Base-by-base conservation (phyloP, 2,888 invertebrate species). In the Coremacera marginata region DNA sequence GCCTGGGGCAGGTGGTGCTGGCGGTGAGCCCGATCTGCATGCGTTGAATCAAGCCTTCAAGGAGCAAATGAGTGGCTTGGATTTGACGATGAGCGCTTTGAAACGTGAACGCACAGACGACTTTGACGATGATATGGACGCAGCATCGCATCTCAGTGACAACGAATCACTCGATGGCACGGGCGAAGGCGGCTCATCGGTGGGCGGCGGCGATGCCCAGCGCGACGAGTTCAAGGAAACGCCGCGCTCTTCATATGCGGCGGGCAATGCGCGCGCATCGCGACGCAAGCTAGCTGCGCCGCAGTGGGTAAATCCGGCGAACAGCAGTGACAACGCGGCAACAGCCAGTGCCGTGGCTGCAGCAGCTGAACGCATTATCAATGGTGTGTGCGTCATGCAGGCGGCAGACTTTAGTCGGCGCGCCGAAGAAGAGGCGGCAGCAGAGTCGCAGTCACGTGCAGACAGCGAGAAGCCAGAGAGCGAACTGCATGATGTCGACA, bases 221-320 rank as follows among this genome's bases (percentile, higher is more conserved):
- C 84, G 84, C 55, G 77, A 76, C 31, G 82, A 82, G 4, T 81
- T 80, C 27, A 80, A 78, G 60, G 81, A 80, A 81, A 86, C 81
- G 79, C 86, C 75, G 79, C 84, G 77, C 77, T 82, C 82, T 25
- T 82, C 82, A n/a, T 63, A 75, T 14, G 85, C 68, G 80, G 85
- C 44, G 8, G 65, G 77, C 2, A 78, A 89, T 1, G 70, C 75
- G 22, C 84, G 93, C 84, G 92, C 93, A 65, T 95, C 94, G 76
- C 91, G 97, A 80, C 92, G 98, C 85, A 98, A 98, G 91, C 97
- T 98, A 0, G 97, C 97, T 1, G 97, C 98, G 74, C 98, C 98
- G 2, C 98, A 98, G 90, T 98, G 98, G 97, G 97, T 98, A 5
- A 98, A 98, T 89, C 98, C 98, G 0, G 88, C 88, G 95, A 55